Percentiles rank a stretch among this genome's conserved stretches.
These are phyloP conservation scores for Panorpa germanica DNA, from an alignment of 2,888 invertebrate species.

Conservation along the genomic window DNA sequence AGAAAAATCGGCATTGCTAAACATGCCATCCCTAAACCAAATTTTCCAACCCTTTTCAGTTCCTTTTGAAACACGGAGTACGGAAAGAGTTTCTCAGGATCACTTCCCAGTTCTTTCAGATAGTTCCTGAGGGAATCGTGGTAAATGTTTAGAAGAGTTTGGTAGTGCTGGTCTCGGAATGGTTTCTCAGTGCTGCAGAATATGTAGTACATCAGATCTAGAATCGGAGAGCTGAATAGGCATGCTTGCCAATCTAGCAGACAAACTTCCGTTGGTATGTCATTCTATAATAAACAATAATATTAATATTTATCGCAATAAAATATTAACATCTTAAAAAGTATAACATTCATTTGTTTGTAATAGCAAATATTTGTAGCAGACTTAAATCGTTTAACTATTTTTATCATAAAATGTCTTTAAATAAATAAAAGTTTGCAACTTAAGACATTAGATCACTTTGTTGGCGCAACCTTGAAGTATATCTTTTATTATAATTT, in stretches of 20 bases:
- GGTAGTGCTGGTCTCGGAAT: constrained; percentile 10
- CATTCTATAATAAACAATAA: too few relatives aligned
- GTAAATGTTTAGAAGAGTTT: constrained; percentile 10
- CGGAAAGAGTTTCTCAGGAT: constrained; percentile 10
- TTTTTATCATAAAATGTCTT: too few relatives aligned
- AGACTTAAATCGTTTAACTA: too few relatives aligned
- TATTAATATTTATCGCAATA: too few relatives aligned
- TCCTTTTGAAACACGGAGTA: constrained; percentile 10
- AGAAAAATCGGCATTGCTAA: constrained; percentile 10
- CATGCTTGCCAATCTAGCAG: constrained; percentile 11
- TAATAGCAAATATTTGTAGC: too few relatives aligned
- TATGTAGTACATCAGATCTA: constrained; percentile 10
- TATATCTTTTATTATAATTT: too few relatives aligned
- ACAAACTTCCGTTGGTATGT: constrained; percentile 7
- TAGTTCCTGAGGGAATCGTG: constrained; percentile 10
- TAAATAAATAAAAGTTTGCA: too few relatives aligned
- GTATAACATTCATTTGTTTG: too few relatives aligned
- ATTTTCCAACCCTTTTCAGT: constrained; percentile 10
- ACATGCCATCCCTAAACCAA: constrained; percentile 8
- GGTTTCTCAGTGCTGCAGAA: constrained; percentile 10
- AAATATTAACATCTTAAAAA: too few relatives aligned
- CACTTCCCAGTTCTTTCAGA: constrained; percentile 10
- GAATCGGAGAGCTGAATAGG: constrained; percentile 10
- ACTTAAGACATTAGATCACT: too few relatives aligned
- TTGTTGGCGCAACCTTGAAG: too few relatives aligned